A percentile compares a stretch with the other conserved stretches of the same genome.
Conservation (phyloP, 2,113 vertebrate species). For the Miniopterus natalensis region DNA sequence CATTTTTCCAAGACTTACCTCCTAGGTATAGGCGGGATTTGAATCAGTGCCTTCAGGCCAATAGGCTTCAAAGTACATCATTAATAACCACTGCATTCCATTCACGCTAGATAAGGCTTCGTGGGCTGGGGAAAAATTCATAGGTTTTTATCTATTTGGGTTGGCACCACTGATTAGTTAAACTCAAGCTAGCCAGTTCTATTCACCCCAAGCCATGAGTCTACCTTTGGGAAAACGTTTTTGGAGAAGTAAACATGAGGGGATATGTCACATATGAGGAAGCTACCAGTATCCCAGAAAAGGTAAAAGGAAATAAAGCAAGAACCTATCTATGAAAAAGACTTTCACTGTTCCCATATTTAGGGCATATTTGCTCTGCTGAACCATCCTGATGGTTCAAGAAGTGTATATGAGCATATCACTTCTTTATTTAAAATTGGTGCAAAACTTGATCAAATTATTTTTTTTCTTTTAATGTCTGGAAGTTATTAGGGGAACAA, state of each 20-base stretch:
- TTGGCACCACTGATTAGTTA: slow-evolving; percentile 40
- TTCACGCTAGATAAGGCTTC: slow-evolving; percentile 55
- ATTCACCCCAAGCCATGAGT: not conserved
- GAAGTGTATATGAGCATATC: not conserved
- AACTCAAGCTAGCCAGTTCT: not conserved
- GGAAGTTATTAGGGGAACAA: not conserved
- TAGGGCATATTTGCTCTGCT: not conserved
- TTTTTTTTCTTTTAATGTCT: slow-evolving; percentile 14
- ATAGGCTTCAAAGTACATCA: slow-evolving; percentile 56
- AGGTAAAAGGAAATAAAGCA: not conserved
- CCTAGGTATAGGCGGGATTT: slow-evolving; percentile 48
- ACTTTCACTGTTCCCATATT: not conserved
- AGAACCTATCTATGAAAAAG: not conserved
- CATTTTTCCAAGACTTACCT: slow-evolving; percentile 40
- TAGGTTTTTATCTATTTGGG: slow-evolving; percentile 44
- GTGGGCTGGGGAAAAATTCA: slow-evolving; percentile 54
- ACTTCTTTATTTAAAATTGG: slow-evolving; percentile 13
- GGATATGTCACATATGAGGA: not conserved
- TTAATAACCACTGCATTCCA: slow-evolving; percentile 72
- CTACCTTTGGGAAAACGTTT: not conserved
- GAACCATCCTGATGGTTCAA: not conserved
- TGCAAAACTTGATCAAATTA: not conserved
- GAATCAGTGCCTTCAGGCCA: slow-evolving; percentile 62
- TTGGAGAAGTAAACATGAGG: slow-evolving; percentile 5
- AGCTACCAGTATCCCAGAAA: not conserved